phyloP scores from a whole-genome alignment of 2,888 invertebrate species.

The Meiosimyza decipiens region DNA sequence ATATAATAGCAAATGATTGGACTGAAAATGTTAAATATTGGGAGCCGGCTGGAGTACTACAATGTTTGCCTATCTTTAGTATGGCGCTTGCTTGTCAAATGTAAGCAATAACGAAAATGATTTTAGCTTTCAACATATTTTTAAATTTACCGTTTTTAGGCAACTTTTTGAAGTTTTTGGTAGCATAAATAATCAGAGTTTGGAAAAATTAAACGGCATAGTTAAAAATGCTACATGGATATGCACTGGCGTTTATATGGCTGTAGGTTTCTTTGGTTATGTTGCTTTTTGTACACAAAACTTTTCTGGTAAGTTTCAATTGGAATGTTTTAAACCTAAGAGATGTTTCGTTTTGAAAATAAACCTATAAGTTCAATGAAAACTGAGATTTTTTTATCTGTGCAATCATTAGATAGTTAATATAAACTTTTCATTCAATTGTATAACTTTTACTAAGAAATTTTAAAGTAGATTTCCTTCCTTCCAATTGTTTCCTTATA shows the following conservation, averaged over 20 bases:
- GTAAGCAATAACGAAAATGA: slow-evolving; percentile 71
- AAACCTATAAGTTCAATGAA: too few species aligned
- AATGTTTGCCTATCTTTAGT: slow-evolving; percentile 94
- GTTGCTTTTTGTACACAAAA: slow-evolving; percentile 81
- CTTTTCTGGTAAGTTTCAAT: slow-evolving; percentile 71
- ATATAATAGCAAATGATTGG: slow-evolving; percentile 82
- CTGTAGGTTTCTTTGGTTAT: slow-evolving; percentile 93
- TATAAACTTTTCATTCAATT: too few species aligned
- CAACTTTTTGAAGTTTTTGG: slow-evolving; percentile 95
- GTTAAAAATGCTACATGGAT: slow-evolving; percentile 91
- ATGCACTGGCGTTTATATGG: slow-evolving; percentile 89
- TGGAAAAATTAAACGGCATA: slow-evolving; percentile 89
- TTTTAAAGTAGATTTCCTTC: too few species aligned
- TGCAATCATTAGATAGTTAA: too few species aligned
- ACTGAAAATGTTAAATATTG: slow-evolving; percentile 78
- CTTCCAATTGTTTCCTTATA: background rate
- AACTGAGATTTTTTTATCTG: too few species aligned
- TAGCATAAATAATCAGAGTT: slow-evolving; percentile 84
- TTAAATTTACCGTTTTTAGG: too few species aligned
- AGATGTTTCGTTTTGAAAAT: background rate
- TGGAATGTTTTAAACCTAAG: background rate
- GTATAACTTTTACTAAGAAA: too few species aligned
- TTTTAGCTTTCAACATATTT: too few species aligned
- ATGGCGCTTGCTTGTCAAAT: slow-evolving; percentile 98
- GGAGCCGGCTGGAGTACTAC: slow-evolving; percentile 86